Base-by-base conservation (phyloP, 2,113 vertebrate genomes). In the Pardalotus punctatus region DNA sequence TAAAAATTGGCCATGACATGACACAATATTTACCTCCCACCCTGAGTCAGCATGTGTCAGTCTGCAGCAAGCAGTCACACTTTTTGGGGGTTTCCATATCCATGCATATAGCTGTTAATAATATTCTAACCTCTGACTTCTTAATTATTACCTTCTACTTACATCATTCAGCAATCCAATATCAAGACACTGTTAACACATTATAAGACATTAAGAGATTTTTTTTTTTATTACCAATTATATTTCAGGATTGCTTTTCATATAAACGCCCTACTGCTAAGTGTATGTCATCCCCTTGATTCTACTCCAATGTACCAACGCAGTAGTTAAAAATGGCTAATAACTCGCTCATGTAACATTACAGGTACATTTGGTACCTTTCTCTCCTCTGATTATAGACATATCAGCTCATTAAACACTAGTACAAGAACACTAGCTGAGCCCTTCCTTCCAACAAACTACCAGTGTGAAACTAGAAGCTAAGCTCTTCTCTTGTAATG, bases 341-440 rank as follows among this genome's bases (percentile, higher is more conserved):
- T 95, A 97, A 96, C 91, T 97, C 86, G 87, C 67, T 95, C 92
- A 94, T 85, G 50, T 93, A 97, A 97, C 9, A n/a, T 97, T 97
- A 91, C 93, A 92, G 94, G 89, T 96, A 97, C 92, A 94, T 95
- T 98, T 91, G 86, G 93, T 97, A 83, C 91, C 86, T 95, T 96
- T 95, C 84, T 95, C n/a, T 93, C 48, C 73, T 57, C 85, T 42
- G 74, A 92, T 93, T 94, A 89, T 83, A 97, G 97, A 92, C 80
- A 83, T 67, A 95, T n/a, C 96, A 97, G 83, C 91, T 98, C 97
- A 98, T 98, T 98, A 98, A 97, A 84, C 81, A 64, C 50, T 77
- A 38, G 53, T 70, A 69, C 91, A 93, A 93, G 93, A 97, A 92
- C 81, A 95, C 71, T 91, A 94, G 81, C 57, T 81, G 66, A 95